Evolutionary conservation across 1,140 invertebrate genomes (phyloP).

Genomic region (Drosophila prosaltans): DNA sequence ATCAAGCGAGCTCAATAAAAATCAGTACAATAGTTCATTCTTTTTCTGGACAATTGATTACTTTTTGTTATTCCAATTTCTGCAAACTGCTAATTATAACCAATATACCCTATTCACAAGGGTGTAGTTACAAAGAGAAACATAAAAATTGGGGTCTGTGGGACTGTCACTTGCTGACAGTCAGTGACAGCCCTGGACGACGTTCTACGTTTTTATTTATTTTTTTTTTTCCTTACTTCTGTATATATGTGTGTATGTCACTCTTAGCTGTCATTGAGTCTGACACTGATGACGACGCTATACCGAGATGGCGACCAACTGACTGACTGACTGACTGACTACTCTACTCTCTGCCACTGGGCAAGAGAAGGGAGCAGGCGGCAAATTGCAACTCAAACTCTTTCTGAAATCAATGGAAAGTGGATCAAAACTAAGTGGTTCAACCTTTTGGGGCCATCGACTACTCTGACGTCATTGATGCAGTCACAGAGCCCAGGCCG

Average conservation of each 20-base stretch:
- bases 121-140: background rate
- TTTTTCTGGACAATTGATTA: too few relatives aligned
- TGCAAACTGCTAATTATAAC: too few relatives aligned
- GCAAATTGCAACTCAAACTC: conserved; percentile 1
- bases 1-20: too few relatives aligned
- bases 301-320: conserved; percentile 24
- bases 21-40: too few relatives aligned
- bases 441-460: conserved; percentile 38
- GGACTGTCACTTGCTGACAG: conserved; percentile 45
- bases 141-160: conserved; percentile 14
- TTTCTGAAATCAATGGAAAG: conserved; percentile 35
- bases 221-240: background rate
- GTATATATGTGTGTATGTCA: conserved; percentile 13
- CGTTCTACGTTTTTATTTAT: conserved; percentile 14
- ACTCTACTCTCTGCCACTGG: background rate
- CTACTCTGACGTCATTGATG: conserved; percentile 1
- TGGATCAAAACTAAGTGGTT: conserved; percentile 49
- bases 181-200: conserved; percentile 40
- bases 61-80: too few relatives aligned
- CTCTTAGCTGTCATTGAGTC: conserved; percentile 38
- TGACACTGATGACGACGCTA: conserved; percentile 51
- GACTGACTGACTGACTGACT: background rate
- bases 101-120: background rate
- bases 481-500: background rate
- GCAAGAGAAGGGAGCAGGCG: background rate